Percentiles rank a stretch among this genome's conserved stretches.
Conservation (phyloP, 2,888 invertebrate genomes). For the Hipparchia sbordonii region DNA sequence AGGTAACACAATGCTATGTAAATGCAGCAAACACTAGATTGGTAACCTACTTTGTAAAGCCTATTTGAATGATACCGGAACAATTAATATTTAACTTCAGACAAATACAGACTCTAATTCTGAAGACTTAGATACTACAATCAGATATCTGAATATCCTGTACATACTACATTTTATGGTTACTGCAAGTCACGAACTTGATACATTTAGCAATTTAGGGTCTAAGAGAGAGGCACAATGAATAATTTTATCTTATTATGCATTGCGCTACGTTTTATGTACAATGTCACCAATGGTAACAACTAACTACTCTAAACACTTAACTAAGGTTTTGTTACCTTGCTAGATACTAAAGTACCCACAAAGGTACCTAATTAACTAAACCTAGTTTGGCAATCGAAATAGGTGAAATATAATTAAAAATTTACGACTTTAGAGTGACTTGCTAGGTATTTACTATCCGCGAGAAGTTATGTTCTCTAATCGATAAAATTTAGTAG, state of each 20-base stretch:
- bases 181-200: slow-evolving; percentile 34
- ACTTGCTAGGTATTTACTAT: too few species aligned
- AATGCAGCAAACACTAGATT: slow-evolving; percentile 28
- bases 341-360: too few species aligned
- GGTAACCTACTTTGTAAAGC: slow-evolving; percentile 36
- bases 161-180: too few species aligned
- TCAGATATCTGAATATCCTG: too few species aligned
- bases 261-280: slow-evolving; percentile 12
- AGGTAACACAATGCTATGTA: slow-evolving; percentile 26
- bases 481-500: too few species aligned
- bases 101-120: slow-evolving; percentile 22
- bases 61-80: slow-evolving; percentile 19
- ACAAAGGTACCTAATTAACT: too few species aligned
- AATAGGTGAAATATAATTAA: too few species aligned
- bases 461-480: too few species aligned
- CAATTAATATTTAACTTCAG: slow-evolving; percentile 14
- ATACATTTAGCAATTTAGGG: slow-evolving; percentile 36
- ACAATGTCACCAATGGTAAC: background rate
- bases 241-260: slow-evolving; percentile 28
- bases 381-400: too few species aligned
- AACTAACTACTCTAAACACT: background rate
- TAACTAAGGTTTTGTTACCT: background rate
- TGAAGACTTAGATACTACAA: background rate
- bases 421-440: too few species aligned
- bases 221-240: slow-evolving; percentile 29